Evolutionary conservation across 2,888 invertebrate genomes (phyloP).

Genomic region (Sphaeridia pumilis): DNA sequence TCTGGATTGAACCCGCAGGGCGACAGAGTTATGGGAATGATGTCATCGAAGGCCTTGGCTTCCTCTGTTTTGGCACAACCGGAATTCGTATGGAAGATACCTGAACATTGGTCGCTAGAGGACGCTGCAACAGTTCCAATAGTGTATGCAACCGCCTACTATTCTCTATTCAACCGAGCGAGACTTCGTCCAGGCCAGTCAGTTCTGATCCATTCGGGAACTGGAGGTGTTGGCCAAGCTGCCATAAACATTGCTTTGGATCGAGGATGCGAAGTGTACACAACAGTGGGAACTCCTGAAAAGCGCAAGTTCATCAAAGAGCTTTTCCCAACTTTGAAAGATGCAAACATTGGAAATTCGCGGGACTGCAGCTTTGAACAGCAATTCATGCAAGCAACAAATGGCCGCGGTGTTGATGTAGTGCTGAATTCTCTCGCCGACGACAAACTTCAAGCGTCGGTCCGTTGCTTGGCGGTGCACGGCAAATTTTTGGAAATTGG

Average conservation of each 20-base stretch:
- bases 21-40: constrained; percentile 45
- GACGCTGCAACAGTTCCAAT: constrained; percentile 56
- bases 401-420: constrained; percentile 78
- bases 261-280: constrained; percentile 53
- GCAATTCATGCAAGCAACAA: constrained; percentile 56
- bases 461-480: constrained; percentile 48
- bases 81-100: constrained; percentile 50
- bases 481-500: constrained; percentile 68
- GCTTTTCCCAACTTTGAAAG: constrained; percentile 59
- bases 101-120: constrained; percentile 48
- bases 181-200: constrained; percentile 43
- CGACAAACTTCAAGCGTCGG: constrained; percentile 50
- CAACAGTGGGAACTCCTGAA: constrained; percentile 62
- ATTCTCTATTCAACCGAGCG: constrained; percentile 49
- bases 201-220: constrained; percentile 49
- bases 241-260: constrained; percentile 60
- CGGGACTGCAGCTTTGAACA: constrained; percentile 38
- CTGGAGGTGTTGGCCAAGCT: constrained; percentile 64
- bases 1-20: constrained; percentile 43
- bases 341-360: constrained; percentile 54
- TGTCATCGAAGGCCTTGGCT: constrained; percentile 56
- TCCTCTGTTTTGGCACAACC: constrained; percentile 45
- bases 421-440: constrained; percentile 62
- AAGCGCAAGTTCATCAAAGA: constrained; percentile 77
- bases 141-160: constrained; percentile 52